Conservation (phyloP, 2,888 invertebrate species). For the Thecocarcelia acutangulata region DNA sequence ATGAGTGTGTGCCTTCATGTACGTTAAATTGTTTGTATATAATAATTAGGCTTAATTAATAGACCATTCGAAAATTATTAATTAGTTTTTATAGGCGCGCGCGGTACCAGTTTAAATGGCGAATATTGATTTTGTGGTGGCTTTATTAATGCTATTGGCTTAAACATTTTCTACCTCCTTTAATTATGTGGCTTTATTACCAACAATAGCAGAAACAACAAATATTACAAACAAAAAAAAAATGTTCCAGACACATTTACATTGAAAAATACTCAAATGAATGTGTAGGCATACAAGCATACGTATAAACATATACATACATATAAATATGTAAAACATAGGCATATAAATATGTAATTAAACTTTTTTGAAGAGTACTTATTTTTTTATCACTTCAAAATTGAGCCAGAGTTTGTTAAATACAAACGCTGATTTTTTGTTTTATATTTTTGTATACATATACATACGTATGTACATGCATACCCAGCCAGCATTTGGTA, state of each 20-base stretch:
- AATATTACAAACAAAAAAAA: conserved; percentile 39
- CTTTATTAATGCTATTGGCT: conserved; percentile 82
- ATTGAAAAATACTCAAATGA: not conserved
- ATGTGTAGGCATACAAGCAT: conserved; percentile 3
- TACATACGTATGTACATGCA: not conserved
- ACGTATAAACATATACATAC: too few species aligned
- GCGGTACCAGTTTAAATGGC: conserved; percentile 81
- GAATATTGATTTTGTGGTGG: conserved; percentile 82
- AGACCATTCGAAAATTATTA: conserved; percentile 82
- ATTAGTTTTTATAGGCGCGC: conserved; percentile 82
- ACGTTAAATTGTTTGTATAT: conserved; percentile 37
- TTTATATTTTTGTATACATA: not conserved
- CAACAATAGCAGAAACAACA: conserved; percentile 52
- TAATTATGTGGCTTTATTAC: conserved; percentile 79
- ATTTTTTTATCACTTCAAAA: conserved; percentile 41
- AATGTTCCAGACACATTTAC: not conserved
- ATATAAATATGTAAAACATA: too few species aligned
- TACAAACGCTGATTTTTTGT: conserved; percentile 43
- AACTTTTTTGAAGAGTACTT: not conserved
- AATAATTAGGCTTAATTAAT: conserved; percentile 82
- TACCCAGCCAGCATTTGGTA: too few species aligned
- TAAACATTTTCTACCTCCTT: conserved; percentile 79
- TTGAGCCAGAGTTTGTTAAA: conserved; percentile 54
- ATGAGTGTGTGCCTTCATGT: not conserved
- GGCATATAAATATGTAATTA: too few species aligned